Conservation (phyloP, 35 echinoderm and acorn worm genomes). For the Apostichopus californicus region DNA sequence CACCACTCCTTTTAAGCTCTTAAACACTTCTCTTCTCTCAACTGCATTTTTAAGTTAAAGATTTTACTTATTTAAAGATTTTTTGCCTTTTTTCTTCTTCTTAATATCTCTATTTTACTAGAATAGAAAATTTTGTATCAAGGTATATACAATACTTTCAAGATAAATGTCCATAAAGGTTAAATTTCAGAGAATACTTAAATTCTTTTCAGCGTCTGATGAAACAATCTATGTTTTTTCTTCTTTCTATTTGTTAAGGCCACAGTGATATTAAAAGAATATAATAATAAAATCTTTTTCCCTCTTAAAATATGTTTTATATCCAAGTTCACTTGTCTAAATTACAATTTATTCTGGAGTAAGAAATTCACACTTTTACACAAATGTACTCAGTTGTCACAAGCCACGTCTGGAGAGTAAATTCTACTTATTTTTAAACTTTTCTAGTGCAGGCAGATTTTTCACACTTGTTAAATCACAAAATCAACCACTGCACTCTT, state of each 20-base stretch:
- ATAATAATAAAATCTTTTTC: slow-evolving; percentile 28
- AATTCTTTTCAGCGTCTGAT: slow-evolving; percentile 38
- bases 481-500: background rate
- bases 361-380: no score
- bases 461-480: no score
- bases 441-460: background rate
- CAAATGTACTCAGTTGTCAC: no score
- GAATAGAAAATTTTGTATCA: slow-evolving; percentile 41
- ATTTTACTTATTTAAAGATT: background rate
- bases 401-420: no score
- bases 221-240: background rate
- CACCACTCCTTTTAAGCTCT: no score
- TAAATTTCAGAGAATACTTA: slow-evolving; percentile 48
- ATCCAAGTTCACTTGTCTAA: background rate
- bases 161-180: slow-evolving; percentile 32
- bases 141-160: slow-evolving; percentile 47
- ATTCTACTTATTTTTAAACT: background rate
- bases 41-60: background rate
- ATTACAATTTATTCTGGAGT: no score
- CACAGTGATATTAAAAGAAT: slow-evolving; percentile 47
- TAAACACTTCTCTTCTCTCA: background rate
- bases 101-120: slow-evolving; percentile 15
- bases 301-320: slow-evolving; percentile 35
- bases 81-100: background rate
- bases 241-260: slow-evolving; percentile 12